phyloP scores from a whole-genome alignment of 2,888 invertebrate species.

The Hylaea fasciaria region DNA sequence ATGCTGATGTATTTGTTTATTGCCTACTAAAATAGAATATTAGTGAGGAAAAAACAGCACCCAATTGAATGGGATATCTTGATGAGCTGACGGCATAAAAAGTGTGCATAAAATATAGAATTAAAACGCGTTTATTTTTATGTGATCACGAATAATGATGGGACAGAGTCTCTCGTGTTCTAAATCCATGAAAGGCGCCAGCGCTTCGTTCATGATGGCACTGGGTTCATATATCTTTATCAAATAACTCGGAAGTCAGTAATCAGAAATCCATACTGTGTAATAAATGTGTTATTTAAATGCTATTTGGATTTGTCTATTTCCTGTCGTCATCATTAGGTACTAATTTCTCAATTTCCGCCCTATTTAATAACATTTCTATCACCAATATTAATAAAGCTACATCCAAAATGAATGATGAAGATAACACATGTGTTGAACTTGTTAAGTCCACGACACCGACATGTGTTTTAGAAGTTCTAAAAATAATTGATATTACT shows the following conservation, averaged over 20 bases:
- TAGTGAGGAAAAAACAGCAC: conserved; percentile 29
- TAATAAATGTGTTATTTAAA: neutral
- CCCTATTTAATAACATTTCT: conserved; percentile 8
- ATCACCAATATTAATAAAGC: conserved; percentile 14
- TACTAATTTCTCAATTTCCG: conserved; percentile 21
- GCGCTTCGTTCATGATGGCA: too few species aligned
- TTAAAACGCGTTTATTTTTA: neutral
- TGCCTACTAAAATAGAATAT: conserved; percentile 41
- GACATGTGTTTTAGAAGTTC: conserved; percentile 46
- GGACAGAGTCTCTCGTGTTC: too few species aligned
- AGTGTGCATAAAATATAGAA: conserved; percentile 14
- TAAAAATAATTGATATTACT: conserved; percentile 48
- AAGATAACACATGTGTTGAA: conserved; percentile 37
- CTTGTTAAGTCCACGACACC: conserved; percentile 2
- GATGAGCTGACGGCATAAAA: conserved; percentile 15
- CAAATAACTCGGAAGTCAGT: too few species aligned
- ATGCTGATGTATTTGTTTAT: conserved; percentile 57
- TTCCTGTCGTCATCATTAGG: conserved; percentile 16
- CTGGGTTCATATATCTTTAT: too few species aligned
- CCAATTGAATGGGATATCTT: conserved; percentile 27
- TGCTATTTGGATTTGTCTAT: conserved; percentile 5
- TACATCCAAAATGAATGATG: conserved; percentile 26
- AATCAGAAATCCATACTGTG: conserved; percentile 6
- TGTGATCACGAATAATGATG: neutral
- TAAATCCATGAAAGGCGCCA: too few species aligned